Base-by-base conservation (phyloP, 2,888 invertebrate genomes). In the Nomada ferruginata region DNA sequence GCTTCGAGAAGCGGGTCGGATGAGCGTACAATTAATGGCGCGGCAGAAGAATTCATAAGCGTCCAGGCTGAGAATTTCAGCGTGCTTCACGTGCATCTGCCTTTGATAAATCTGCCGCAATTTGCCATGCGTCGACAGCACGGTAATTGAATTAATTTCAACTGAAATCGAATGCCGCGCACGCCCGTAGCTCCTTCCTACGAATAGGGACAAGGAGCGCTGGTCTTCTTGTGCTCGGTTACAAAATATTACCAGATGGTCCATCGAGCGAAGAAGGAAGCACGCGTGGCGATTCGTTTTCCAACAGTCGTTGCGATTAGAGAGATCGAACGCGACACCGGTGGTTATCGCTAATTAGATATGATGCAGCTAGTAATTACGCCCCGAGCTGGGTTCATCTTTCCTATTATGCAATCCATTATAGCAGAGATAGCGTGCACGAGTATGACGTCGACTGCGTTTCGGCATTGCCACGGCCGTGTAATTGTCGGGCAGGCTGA, bases 1-100 rank as follows among this genome's bases (percentile, higher is more conserved):
- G 18, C n/a, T 69, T 63, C 70, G n/a, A 52, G 64, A 61, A 71
- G 60, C 52, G 70, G 74, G 29, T 53, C 72, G 75, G 79, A 78
- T 79, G 82, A 76, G 76, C 66, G 53, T 23, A 68, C 69, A 83
- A 85, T 85, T 85, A 85, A 85, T 85, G 63, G 80, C 42, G 15
- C 47, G 29, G 79, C 79, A 66, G 82, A 72, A 76, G 71, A 76
- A 85, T 81, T 80, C 80, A 85, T 79, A 80, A 65, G 52, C 70
- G 66, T 69, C 26, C 23, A 20, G 53, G 42, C 59, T 36, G n/a
- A 20, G 57, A 64, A 75, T 77, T 84, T 80, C 77, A 61, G 60
- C 47, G 68, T 71, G 44, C 65, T 61, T 57, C 44, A 55, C 20
- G 64, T 10, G 15, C 55, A 53, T 42, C 23, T 9, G 65, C 57